Conservation (phyloP, 2,888 invertebrate species). For the Ormia ochracea region DNA sequence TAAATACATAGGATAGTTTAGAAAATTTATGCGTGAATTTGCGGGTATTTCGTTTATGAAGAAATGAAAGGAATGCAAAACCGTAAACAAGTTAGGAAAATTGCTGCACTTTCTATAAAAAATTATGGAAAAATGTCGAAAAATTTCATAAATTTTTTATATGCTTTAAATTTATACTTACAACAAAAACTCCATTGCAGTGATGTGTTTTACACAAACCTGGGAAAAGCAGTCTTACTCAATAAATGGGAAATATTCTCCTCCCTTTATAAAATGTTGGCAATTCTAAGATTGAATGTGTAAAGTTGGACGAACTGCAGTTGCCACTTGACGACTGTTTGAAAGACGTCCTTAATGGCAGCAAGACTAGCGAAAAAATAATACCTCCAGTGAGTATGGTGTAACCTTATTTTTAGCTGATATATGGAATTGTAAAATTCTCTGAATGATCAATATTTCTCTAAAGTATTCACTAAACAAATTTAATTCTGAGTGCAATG, state of each 20-base stretch:
- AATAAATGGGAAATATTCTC: not conserved
- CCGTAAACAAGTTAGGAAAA: conserved; percentile 33
- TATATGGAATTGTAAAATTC: conserved; percentile 57
- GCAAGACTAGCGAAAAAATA: not conserved
- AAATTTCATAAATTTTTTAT: not conserved
- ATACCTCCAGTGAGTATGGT: not conserved
- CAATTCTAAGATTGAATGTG: not conserved
- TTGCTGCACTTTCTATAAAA: conserved; percentile 52
- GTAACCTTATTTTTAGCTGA: conserved; percentile 63
- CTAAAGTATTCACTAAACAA: not conserved
- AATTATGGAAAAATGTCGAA: conserved; percentile 42
- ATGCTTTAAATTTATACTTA: conserved; percentile 67
- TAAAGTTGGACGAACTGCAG: not conserved
- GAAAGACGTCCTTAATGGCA: no score
- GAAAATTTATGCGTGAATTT: no score
- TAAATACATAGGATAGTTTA: no score
- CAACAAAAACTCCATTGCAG: conserved; percentile 76
- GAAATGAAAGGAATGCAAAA: conserved; percentile 7
- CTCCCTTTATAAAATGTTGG: conserved; percentile 20
- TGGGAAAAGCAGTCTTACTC: conserved; percentile 24
- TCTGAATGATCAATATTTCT: conserved; percentile 19
- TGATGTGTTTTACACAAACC: conserved; percentile 53
- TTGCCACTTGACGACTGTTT: not conserved
- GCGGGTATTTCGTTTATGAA: no score
- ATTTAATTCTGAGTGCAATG: not conserved